phyloP scores from a whole-genome alignment of 2,888 invertebrate genomes.

The Sturmia bella region DNA sequence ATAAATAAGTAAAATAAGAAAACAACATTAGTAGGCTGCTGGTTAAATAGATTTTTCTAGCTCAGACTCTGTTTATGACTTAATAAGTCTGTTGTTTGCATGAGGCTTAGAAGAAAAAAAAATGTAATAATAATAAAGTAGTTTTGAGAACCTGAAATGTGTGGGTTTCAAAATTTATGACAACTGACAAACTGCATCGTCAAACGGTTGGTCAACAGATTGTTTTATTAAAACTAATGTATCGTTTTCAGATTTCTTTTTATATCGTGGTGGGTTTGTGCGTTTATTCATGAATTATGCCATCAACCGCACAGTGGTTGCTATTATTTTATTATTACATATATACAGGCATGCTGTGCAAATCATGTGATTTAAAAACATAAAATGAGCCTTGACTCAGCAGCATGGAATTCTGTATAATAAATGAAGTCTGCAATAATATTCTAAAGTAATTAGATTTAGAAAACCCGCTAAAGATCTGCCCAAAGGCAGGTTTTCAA shows the following conservation, averaged over 20 bases:
- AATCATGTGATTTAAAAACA: too few relatives aligned
- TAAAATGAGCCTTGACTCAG: too few relatives aligned
- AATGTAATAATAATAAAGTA: constrained; percentile 21
- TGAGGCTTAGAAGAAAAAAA: not conserved
- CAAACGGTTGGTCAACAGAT: constrained; percentile 57
- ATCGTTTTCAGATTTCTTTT: too few relatives aligned
- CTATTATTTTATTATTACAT: not conserved
- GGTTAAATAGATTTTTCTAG: constrained; percentile 51
- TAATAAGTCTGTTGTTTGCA: constrained; percentile 6
- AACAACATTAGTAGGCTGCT: constrained; percentile 60
- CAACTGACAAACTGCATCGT: constrained; percentile 68
- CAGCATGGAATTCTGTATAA: too few relatives aligned
- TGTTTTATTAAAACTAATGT: constrained; percentile 13
- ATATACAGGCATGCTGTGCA: too few relatives aligned
- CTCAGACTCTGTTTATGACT: constrained; percentile 39
- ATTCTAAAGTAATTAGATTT: too few relatives aligned
- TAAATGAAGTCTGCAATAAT: too few relatives aligned
- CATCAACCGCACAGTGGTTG: not conserved
- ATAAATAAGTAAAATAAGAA: not conserved
- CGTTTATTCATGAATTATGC: not conserved
- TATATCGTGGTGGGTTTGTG: not conserved
- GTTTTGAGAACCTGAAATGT: constrained; percentile 49
- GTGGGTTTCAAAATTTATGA: constrained; percentile 69
- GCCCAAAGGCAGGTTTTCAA: too few relatives aligned
- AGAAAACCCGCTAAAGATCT: too few relatives aligned